A percentile compares a stretch with the other conserved stretches of the same genome.
Conservation (phyloP, 2,888 invertebrate species). For the Sinotaia quadrata region DNA sequence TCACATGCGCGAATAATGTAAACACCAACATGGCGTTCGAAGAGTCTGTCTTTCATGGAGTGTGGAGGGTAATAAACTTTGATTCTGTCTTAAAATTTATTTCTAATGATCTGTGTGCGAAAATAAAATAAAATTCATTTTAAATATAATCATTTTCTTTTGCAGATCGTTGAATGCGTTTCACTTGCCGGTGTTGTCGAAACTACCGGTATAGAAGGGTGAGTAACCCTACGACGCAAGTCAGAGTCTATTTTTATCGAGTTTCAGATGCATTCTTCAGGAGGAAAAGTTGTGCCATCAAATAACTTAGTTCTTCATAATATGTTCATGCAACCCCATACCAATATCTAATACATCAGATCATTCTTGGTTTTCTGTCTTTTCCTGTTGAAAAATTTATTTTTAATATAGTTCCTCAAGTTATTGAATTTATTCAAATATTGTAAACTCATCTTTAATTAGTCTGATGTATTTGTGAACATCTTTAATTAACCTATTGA, state of each 20-base stretch:
- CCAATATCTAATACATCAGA: too few species aligned
- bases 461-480: too few species aligned
- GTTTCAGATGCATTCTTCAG: conserved; percentile 1
- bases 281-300: neutral
- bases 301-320: too few species aligned
- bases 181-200: conserved; percentile 73
- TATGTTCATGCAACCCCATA: too few species aligned
- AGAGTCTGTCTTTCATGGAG: conserved; percentile 61
- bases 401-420: too few species aligned
- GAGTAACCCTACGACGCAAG: conserved; percentile 38
- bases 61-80: conserved; percentile 60
- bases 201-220: conserved; percentile 76
- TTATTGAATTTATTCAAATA: too few species aligned
- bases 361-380: too few species aligned
- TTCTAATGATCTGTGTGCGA: conserved; percentile 69
- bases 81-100: neutral
- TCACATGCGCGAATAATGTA: conserved; percentile 52
- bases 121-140: conserved; percentile 79
- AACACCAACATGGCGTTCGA: conserved; percentile 50
- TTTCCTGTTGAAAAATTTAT: too few species aligned
- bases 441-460: too few species aligned
- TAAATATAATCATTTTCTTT: conserved; percentile 39
- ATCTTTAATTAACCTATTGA: too few species aligned
- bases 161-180: conserved; percentile 74
- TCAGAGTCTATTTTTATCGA: conserved; percentile 19